Percentiles rank a stretch among this genome's conserved stretches.
These are phyloP conservation scores for Drosophila tripunctata DNA, from an alignment of 2,888 invertebrate genomes.

Conservation along the genomic window DNA sequence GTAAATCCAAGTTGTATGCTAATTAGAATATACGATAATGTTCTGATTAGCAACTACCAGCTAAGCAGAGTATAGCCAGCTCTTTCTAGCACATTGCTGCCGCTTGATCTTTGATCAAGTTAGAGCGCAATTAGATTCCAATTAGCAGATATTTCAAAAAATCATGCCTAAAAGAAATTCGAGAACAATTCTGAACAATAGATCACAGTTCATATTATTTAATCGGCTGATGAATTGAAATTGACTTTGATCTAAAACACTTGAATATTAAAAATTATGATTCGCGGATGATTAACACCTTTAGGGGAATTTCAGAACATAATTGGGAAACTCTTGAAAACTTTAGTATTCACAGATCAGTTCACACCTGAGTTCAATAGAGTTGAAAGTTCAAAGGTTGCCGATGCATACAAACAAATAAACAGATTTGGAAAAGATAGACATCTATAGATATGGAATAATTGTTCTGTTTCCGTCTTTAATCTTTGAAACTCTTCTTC, in stretches of 20 bases:
- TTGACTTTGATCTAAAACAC: conserved; percentile 59
- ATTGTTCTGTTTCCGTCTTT: conserved; percentile 63
- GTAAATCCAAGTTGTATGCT: no score
- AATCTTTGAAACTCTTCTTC: conserved; percentile 47
- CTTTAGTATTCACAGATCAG: conserved; percentile 43
- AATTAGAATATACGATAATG: background rate
- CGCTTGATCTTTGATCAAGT: background rate
- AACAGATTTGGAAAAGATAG: conserved; percentile 25
- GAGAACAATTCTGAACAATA: conserved; percentile 5
- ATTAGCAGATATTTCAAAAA: background rate
- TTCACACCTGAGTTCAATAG: conserved; percentile 65
- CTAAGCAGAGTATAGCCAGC: background rate
- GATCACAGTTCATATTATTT: conserved; percentile 57
- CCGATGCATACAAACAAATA: conserved; percentile 52
- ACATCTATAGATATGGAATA: background rate
- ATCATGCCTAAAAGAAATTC: background rate
- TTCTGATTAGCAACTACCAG: background rate
- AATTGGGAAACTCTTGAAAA: conserved; percentile 9
- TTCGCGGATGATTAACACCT: conserved; percentile 66
- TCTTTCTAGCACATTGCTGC: background rate
- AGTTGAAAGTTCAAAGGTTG: conserved; percentile 63
- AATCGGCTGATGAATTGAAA: conserved; percentile 46
- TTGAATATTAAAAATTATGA: conserved; percentile 28
- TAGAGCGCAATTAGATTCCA: background rate
- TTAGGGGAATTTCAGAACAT: background rate